These are phyloP conservation scores for Coracias cyanogaster DNA, from an alignment of 2,797 vertebrate genomes.

Conservation along the genomic window DNA sequence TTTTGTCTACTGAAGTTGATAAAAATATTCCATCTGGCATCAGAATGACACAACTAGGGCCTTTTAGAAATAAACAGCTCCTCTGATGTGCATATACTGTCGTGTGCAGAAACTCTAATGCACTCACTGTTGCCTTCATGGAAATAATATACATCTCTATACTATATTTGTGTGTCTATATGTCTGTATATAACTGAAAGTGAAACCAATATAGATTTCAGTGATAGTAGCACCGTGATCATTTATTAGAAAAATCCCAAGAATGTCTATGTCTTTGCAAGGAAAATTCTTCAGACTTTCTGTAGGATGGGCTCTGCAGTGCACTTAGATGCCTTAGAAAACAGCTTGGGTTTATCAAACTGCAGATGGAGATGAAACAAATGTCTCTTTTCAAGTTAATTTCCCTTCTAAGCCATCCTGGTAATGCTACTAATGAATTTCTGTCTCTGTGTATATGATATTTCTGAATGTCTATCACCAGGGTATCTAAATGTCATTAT, in stretches of 20 bases:
- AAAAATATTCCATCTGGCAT: not conserved
- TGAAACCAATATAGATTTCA: not conserved
- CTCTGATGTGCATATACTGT: not conserved
- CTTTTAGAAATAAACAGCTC: not conserved
- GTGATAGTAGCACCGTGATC: not conserved
- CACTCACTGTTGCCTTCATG: not conserved
- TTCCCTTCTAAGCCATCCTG: slow-evolving; percentile 3
- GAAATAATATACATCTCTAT: not conserved
- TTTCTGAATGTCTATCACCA: slow-evolving; percentile 63
- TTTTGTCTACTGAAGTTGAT: not conserved
- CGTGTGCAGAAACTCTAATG: not conserved
- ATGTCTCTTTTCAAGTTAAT: slow-evolving; percentile 33
- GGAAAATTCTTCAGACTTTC: not conserved
- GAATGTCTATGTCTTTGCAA: not conserved
- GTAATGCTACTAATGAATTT: slow-evolving; percentile 56
- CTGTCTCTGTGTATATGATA: slow-evolving; percentile 57
- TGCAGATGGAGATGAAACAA: slow-evolving; percentile 9
- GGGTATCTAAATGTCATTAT: slow-evolving; percentile 66
- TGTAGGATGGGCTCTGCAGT: not conserved
- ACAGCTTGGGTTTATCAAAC: not conserved
- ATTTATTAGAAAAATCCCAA: not conserved
- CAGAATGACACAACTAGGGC: not conserved
- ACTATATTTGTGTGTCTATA: not conserved
- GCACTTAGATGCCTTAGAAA: not conserved
- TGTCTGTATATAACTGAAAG: not conserved